These are phyloP conservation scores for Zaprionus obscuricornis DNA, from an alignment of 2,888 invertebrate species.

Conservation along the genomic window DNA sequence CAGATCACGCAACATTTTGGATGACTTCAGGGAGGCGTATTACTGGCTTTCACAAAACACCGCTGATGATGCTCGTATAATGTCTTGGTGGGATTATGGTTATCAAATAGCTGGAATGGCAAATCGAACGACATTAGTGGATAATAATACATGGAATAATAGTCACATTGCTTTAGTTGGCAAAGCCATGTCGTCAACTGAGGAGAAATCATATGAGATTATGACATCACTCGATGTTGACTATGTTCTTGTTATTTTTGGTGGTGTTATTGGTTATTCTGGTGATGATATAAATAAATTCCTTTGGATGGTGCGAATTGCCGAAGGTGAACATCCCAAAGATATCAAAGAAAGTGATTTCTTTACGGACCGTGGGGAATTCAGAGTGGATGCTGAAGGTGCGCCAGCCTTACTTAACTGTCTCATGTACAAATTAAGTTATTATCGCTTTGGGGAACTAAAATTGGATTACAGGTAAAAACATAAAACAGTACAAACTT, in stretches of 20 bases:
- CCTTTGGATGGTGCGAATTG: conserved; percentile 99
- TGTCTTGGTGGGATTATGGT: conserved; percentile 99
- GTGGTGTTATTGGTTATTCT: conserved; percentile 99
- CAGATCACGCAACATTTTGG: conserved; percentile 96
- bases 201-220: conserved; percentile 98
- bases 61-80: conserved; percentile 95
- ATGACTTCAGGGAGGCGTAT: conserved; percentile 99
- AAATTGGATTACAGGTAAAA: conserved; percentile 89
- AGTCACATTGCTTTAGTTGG: conserved; percentile 99
- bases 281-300: conserved; percentile 99
- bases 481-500: too few relatives aligned
- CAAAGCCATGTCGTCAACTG: conserved; percentile 99
- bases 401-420: conserved; percentile 97
- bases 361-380: conserved; percentile 98
- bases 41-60: conserved; percentile 99
- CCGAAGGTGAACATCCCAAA: conserved; percentile 99
- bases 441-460: conserved; percentile 95
- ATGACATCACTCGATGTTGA: conserved; percentile 99
- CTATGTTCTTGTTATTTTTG: conserved; percentile 99
- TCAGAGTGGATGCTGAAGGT: conserved; percentile 97
- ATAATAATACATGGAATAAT: conserved; percentile 99
- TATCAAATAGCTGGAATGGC: conserved; percentile 99
- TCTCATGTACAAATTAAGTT: conserved; percentile 99
- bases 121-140: conserved; percentile 98
- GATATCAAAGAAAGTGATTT: conserved; percentile 98